Evolutionary conservation across 2,888 invertebrate species (phyloP), one percentile per base, ranked within the genome.

Genomic region (Subacronicta megacephala): DNA sequence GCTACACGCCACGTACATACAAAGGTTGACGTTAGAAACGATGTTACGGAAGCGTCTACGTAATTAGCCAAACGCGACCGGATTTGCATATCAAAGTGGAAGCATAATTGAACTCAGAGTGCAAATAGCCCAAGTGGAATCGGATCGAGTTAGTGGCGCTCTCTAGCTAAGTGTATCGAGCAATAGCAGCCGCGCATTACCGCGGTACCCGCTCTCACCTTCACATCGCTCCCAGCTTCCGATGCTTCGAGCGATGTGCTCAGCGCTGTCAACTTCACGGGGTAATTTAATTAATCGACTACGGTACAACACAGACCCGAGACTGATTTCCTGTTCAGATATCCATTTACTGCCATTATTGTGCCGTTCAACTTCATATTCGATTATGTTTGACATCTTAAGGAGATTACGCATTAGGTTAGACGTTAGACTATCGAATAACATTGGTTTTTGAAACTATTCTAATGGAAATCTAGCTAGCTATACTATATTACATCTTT

Each of bases 31-130:
- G 83, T 87, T 85, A 83, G 84, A 84, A 87, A 84, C 83, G 83
- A 83, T 86, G 83, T 87, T 87, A 83, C 82, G 84, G 86, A 85
- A 89, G 87, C 88, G 87, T 89, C 88, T 89, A 90, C 87, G 88
- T 92, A 92, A 92, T 92, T 92, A 92, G 89, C 85, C 87, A 81
- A 90, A 90, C 90, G 88, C 89, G 88, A 88, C 84, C 80, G 85
- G 87, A 93, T 93, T 93, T 93, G 90, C 92, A 93, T 93, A 90
- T 90, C 93, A 93, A 93, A 93, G 92, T 88, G 88, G 87, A 87
- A 78, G 88, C 86, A 90, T 92, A 93, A 92, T 93, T 93, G 90
- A 90, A 89, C 87, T 84, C 81, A 77, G 85, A 89, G 89, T 88
- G 92, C 90, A 93, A 93, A 93, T 93, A 93, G 92, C 87, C 87